Evolutionary conservation across 2,797 vertebrate genomes (phyloP).

Genomic region (Eremophila alpestris): DNA sequence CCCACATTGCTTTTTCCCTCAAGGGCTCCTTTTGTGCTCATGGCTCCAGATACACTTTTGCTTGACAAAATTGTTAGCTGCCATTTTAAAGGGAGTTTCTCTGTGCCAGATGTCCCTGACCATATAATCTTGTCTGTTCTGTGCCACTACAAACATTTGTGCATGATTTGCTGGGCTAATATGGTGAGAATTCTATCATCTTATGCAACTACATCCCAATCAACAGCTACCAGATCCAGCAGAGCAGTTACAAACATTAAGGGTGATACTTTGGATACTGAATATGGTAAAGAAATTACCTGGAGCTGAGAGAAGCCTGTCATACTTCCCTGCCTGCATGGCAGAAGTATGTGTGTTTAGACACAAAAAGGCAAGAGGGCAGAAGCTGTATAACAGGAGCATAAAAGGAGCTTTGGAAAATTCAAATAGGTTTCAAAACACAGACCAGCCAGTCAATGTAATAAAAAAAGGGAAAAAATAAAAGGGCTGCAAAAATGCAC

Average conservation of each 20-base stretch:
- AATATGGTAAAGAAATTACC: background rate
- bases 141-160: background rate
- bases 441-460: background rate
- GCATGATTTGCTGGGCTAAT: background rate
- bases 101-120: background rate
- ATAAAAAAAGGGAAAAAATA: background rate
- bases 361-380: background rate
- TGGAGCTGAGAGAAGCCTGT: background rate
- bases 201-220: background rate
- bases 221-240: background rate
- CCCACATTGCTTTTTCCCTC: background rate
- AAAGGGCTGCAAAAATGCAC: background rate
- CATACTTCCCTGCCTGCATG: fast-evolving
- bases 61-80: background rate
- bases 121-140: background rate
- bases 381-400: background rate
- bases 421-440: background rate
- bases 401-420: background rate
- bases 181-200: background rate
- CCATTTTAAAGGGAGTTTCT: background rate
- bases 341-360: background rate
- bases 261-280: background rate
- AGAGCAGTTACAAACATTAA: background rate
- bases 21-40: background rate
- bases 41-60: background rate